Conservation (phyloP, 2,888 invertebrate genomes). For the Dugesia japonica region DNA sequence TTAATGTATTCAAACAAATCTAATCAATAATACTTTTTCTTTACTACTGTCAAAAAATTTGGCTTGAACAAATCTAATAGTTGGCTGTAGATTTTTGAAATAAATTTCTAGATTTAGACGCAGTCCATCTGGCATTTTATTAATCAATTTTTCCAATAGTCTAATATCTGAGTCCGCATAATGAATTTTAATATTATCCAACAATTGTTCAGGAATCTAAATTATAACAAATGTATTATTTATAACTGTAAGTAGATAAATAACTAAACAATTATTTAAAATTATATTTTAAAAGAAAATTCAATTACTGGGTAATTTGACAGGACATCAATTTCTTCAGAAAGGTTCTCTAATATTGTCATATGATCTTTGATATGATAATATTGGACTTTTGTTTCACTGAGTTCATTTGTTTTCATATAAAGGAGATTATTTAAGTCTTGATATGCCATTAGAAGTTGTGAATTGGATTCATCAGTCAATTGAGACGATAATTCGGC, state of each 20-base stretch:
- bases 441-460: background rate
- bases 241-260: background rate
- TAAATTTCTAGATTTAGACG: background rate
- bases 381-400: slow-evolving; percentile 1
- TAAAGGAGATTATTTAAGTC: background rate
- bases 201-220: background rate
- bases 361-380: background rate
- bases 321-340: background rate
- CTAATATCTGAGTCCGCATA: background rate
- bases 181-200: background rate
- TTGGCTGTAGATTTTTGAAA: background rate
- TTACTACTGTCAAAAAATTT: background rate
- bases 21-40: background rate
- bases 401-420: slow-evolving; percentile 12
- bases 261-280: background rate
- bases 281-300: too few species aligned
- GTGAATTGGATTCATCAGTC: background rate
- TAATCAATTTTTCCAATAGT: background rate
- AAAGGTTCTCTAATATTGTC: background rate
- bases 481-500: background rate
- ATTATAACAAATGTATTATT: background rate
- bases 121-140: background rate
- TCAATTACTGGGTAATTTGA: background rate
- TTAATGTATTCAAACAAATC: background rate
- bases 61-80: background rate